A percentile compares a stretch with the other conserved stretches of the same genome.
phyloP scores from a whole-genome alignment of 2,888 invertebrate genomes.

The Sycophila texana region DNA sequence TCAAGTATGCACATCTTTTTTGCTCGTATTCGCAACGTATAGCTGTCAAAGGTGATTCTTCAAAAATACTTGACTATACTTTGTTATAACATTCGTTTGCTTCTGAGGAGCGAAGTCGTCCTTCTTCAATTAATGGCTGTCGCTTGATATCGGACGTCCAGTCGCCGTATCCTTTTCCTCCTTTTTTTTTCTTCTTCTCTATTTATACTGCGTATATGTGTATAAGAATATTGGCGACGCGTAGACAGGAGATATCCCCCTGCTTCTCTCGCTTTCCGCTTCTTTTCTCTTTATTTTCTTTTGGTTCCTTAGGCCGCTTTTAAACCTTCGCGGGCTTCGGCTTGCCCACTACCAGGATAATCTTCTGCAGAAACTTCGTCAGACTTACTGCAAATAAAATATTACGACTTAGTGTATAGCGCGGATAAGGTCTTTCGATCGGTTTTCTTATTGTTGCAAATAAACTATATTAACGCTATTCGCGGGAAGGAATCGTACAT shows the following conservation, averaged over 20 bases:
- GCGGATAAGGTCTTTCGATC: too few relatives aligned
- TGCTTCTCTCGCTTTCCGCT: not conserved
- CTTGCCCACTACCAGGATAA: slow-evolving; percentile 86
- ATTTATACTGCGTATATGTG: not conserved
- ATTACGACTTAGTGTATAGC: not conserved
- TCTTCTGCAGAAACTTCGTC: slow-evolving; percentile 83
- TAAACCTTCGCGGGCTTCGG: slow-evolving; percentile 84
- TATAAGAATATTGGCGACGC: slow-evolving; percentile 22
- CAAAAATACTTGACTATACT: slow-evolving; percentile 40
- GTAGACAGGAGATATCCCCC: not conserved
- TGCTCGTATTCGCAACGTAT: slow-evolving; percentile 1
- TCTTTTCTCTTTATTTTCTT: slow-evolving; percentile 7
- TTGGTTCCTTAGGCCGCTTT: slow-evolving; percentile 62
- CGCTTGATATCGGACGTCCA: slow-evolving; percentile 49
- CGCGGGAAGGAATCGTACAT: not conserved
- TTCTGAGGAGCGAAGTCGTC: slow-evolving; percentile 25
- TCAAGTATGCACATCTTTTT: not conserved
- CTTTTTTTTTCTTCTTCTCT: slow-evolving; percentile 36
- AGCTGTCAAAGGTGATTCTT: slow-evolving; percentile 31
- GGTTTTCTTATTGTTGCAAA: not conserved
- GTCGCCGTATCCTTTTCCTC: slow-evolving; percentile 14
- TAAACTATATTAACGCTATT: not conserved
- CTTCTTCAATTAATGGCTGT: slow-evolving; percentile 55
- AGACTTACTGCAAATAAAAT: slow-evolving; percentile 77
- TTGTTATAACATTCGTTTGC: slow-evolving; percentile 1